A percentile compares a stretch with the other conserved stretches of the same genome.
These are phyloP conservation scores for Yponomeuta malinellus DNA, from an alignment of 2,888 invertebrate species.

Conservation along the genomic window DNA sequence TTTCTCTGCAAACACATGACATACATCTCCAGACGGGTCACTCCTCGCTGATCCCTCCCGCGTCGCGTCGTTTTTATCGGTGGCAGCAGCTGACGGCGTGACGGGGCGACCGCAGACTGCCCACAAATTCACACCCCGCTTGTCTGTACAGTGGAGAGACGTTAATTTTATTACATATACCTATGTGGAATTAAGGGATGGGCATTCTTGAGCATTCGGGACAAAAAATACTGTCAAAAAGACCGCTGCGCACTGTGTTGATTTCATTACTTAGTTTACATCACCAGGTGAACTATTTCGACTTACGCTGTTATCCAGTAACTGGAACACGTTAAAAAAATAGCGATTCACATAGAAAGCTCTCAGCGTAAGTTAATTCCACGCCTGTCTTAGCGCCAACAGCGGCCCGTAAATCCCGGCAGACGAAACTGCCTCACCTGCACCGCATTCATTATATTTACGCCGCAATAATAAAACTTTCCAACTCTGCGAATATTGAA, in stretches of 20 bases:
- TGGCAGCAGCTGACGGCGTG: not conserved
- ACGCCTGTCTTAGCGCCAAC: slow-evolving; percentile 50
- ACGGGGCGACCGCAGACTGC: not conserved
- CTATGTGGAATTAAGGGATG: not conserved
- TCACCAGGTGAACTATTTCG: not conserved
- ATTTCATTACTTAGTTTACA: not conserved
- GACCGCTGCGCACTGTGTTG: not conserved
- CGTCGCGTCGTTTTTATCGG: not conserved
- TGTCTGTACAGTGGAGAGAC: not conserved
- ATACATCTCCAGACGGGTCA: not conserved
- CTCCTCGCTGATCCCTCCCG: not conserved
- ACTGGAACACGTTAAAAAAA: slow-evolving; percentile 25
- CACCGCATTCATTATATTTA: slow-evolving; percentile 74
- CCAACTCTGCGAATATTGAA: slow-evolving; percentile 72
- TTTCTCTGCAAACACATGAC: no score
- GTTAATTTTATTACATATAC: not conserved
- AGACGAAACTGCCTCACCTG: slow-evolving; percentile 69
- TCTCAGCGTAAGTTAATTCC: slow-evolving; percentile 39
- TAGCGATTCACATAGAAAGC: slow-evolving; percentile 45
- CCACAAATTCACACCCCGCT: not conserved
- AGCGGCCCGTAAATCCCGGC: slow-evolving; percentile 58
- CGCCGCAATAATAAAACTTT: slow-evolving; percentile 74
- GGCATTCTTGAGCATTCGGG: not conserved
- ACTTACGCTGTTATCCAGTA: not conserved
- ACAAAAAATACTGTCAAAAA: not conserved